Evolutionary conservation across 2,888 invertebrate genomes (phyloP).

Genomic region (Oscheius sp.): DNA sequence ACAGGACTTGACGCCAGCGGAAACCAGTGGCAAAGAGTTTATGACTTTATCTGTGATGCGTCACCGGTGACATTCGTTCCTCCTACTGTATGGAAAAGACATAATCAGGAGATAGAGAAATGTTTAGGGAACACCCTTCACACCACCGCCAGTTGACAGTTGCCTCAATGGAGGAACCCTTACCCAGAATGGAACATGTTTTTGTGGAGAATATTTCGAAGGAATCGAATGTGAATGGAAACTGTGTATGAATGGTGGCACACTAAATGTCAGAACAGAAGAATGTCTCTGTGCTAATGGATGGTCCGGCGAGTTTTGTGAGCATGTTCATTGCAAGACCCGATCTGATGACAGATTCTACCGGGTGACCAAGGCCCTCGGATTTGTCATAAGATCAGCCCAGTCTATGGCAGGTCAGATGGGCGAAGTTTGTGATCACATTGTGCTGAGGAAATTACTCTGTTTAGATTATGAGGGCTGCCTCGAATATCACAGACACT

Average conservation of each 20-base stretch:
- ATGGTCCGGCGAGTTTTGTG: slow-evolving; percentile 52
- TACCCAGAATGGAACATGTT: slow-evolving; percentile 48
- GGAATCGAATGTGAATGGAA: slow-evolving; percentile 54
- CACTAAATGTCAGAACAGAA: slow-evolving; percentile 31
- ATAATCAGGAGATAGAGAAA: neutral
- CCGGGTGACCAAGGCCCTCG: slow-evolving; percentile 50
- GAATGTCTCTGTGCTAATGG: slow-evolving; percentile 49
- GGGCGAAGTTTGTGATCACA: slow-evolving; percentile 23
- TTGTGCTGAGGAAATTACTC: neutral
- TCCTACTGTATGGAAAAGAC: slow-evolving; percentile 16
- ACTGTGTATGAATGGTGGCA: slow-evolving; percentile 57
- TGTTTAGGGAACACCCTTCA: slow-evolving; percentile 30
- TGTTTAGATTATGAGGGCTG: slow-evolving; percentile 42
- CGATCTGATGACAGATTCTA: slow-evolving; percentile 47
- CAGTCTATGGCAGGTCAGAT: slow-evolving; percentile 47
- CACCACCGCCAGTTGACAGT: slow-evolving; percentile 41
- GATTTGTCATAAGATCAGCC: slow-evolving; percentile 56
- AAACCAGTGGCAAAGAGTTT: slow-evolving; percentile 59
- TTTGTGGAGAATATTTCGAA: slow-evolving; percentile 58
- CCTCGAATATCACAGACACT: slow-evolving; percentile 38
- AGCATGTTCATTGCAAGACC: slow-evolving; percentile 44
- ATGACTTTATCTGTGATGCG: slow-evolving; percentile 58
- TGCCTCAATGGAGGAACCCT: slow-evolving; percentile 59
- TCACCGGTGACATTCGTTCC: slow-evolving; percentile 32
- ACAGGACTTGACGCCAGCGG: slow-evolving; percentile 57